Percentiles rank a stretch among this genome's conserved stretches.
These are phyloP conservation scores for Falcunculus frontatus DNA, from an alignment of 2,113 vertebrate species.

Conservation along the genomic window DNA sequence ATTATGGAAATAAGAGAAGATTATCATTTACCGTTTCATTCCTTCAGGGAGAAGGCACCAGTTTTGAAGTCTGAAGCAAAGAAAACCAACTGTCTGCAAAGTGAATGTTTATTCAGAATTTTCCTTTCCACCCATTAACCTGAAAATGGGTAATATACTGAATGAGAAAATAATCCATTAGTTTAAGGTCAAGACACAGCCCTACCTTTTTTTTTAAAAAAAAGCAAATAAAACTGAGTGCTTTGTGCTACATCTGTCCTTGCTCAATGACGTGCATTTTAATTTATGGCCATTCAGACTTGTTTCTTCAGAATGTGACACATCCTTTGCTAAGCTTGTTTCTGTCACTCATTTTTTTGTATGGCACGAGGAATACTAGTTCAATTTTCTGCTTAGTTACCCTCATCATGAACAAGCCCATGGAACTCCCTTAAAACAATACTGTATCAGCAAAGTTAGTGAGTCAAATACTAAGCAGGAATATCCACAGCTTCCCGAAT, in stretches of 20 bases:
- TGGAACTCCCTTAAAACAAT: not conserved
- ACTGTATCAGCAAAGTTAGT: not conserved
- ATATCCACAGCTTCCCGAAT: not conserved
- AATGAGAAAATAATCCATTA: not conserved
- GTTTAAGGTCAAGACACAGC: not conserved
- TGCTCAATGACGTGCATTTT: rapidly evolving
- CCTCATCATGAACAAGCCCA: not conserved
- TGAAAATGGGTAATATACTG: not conserved
- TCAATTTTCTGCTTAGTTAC: not conserved
- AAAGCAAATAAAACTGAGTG: not conserved
- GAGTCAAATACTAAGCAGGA: not conserved
- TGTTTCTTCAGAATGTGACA: not conserved
- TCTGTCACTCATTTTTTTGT: not conserved
- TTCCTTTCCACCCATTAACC: not conserved
- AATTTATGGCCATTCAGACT: not conserved
- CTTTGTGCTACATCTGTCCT: not conserved
- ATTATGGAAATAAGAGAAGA: not conserved
- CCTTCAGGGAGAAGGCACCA: not conserved
- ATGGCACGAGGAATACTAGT: not conserved
- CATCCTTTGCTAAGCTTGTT: not conserved
- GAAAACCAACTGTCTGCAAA: not conserved
- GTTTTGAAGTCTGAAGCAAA: not conserved
- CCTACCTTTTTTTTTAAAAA: not conserved
- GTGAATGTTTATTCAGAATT: not conserved
- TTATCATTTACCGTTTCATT: not conserved